phyloP scores from a whole-genome alignment of 2,888 invertebrate species.

The Epistrophella euchroma region DNA sequence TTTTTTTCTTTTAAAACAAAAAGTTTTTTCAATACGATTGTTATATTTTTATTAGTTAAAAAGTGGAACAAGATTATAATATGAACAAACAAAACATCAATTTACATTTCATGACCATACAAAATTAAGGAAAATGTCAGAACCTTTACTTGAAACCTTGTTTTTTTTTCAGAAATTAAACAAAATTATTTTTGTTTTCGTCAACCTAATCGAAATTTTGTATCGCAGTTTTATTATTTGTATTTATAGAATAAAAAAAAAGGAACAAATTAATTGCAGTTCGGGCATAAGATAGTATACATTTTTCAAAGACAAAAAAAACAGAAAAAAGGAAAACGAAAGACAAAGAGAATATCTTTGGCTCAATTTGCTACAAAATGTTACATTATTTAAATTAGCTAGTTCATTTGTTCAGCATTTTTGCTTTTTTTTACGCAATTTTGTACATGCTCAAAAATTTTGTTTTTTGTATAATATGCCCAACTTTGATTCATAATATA shows the following conservation, averaged over 20 bases:
- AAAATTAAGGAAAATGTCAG: background rate
- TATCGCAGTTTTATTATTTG: background rate
- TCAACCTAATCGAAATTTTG: background rate
- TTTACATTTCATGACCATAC: background rate
- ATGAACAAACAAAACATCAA: no score
- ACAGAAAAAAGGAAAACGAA: conserved; percentile 33
- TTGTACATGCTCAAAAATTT: conserved; percentile 15
- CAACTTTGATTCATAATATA: background rate
- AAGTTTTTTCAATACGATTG: background rate
- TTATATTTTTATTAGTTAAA: background rate
- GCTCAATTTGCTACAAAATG: conserved; percentile 47
- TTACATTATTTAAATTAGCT: conserved; percentile 7
- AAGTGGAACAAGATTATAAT: background rate
- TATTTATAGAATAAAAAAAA: background rate
- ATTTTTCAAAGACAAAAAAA: conserved; percentile 10
- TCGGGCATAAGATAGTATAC: background rate
- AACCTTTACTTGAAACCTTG: background rate
- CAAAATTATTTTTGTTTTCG: background rate
- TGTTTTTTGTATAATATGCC: background rate
- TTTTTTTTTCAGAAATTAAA: background rate
- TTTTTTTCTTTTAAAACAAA: no score
- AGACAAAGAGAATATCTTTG: conserved; percentile 60
- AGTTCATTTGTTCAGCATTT: background rate
- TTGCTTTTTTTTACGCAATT: background rate
- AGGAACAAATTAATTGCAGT: conserved; percentile 3